Base-by-base conservation (phyloP, 1,140 invertebrate species). In the Atta cephalotes region DNA sequence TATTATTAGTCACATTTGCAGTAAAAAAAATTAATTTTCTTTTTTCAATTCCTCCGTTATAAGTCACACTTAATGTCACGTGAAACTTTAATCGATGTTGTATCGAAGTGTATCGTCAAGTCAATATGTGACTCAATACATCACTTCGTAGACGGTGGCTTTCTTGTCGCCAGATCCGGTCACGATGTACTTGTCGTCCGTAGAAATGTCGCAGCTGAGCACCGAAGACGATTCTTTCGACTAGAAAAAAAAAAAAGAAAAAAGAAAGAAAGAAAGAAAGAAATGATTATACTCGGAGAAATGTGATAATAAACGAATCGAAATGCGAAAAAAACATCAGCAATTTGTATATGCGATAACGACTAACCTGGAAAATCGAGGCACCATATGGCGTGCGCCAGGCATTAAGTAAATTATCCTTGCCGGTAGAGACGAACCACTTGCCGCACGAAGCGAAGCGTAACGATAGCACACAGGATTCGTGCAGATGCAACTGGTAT, bases 81-180 rank as follows among this genome's bases (percentile, higher is more conserved):
- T 94, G 91, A 94, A 94, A 89, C 91, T 91, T 92, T 45, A 12
- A 74, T 66, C 45, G 60, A 87, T 16, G 56, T 62, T 49, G 56
- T 49, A 63, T 25, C 51, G 5, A 28, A 72, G 14, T 18, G 90
- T 86, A 84, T 89, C 81, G 84, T 82, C 82, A 49, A 70, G 60
- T 51, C 14, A 18, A 58, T 9, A 58, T 16, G 86, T 62, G 62
- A 86, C 91, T 95, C 92, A 98, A 95, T 99, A 99, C 94, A 99
- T 98, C 91, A 99, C 99, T 97, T 99, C 99, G 95, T 99, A 99
- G 77, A 99, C 97, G 85, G 99, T 99, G 74, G 99, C 99, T 95
- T 99, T 99, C 95, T 99, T 99, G 95, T 99, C 99, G 49, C 99
- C 99, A 3, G 99, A 99, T 77, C 99, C 99, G 70, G 99, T 99